Conservation (phyloP, 2,888 invertebrate species). For the Halocaridina rubra region DNA sequence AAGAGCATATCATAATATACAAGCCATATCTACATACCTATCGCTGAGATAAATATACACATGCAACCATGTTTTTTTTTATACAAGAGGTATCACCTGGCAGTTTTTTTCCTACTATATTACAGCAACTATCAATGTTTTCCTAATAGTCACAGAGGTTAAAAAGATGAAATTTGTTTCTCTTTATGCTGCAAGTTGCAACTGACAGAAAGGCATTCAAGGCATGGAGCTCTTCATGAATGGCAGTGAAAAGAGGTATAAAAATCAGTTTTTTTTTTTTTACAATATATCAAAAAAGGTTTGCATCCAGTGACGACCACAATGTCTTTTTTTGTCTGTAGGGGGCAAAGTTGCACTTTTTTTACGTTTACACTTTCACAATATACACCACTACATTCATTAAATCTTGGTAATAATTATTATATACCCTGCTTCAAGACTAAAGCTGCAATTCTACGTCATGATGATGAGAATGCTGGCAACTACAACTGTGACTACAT, state of each 20-base stretch:
- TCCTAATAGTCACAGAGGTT: not conserved
- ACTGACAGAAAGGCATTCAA: conserved; percentile 30
- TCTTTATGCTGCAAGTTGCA: not conserved
- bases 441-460: conserved; percentile 12
- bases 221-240: conserved; percentile 47
- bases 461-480: no score
- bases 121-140: no score
- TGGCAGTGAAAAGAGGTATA: conserved; percentile 61
- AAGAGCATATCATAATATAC: not conserved
- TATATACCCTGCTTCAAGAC: no score
- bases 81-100: not conserved
- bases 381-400: conserved; percentile 31
- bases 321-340: conserved; percentile 30
- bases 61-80: conserved; percentile 1
- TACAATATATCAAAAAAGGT: conserved; percentile 37
- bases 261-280: conserved; percentile 45
- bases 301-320: conserved; percentile 41
- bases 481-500: no score
- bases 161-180: no score
- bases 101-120: not conserved
- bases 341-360: conserved; percentile 40
- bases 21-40: conserved; percentile 20
- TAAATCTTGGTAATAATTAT: no score
- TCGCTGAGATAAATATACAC: conserved; percentile 18
- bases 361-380: conserved; percentile 15